Evolutionary conservation across 2,797 vertebrate genomes (phyloP).

Genomic region (Cyclopterus lumpus): DNA sequence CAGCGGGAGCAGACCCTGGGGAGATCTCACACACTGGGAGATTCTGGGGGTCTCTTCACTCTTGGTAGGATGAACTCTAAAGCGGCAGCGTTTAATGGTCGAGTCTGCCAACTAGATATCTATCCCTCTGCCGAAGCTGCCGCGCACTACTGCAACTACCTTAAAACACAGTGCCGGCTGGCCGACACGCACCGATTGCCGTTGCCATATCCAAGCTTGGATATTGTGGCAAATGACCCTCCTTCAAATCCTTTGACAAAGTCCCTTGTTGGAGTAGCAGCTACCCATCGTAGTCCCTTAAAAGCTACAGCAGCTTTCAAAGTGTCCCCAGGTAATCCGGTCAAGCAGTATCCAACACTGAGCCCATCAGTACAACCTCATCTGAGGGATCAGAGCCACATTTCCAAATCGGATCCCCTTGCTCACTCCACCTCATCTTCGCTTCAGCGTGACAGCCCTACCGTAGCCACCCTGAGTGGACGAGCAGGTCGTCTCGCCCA

Average conservation of each 20-base stretch:
- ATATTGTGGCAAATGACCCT: conserved; percentile 49
- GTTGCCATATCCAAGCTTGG: conserved; percentile 41
- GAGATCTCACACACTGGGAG: conserved; percentile 82
- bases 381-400: conserved; percentile 45
- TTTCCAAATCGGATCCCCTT: conserved; percentile 51
- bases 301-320: conserved; percentile 42
- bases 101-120: conserved; percentile 93
- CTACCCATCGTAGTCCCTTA: conserved; percentile 30
- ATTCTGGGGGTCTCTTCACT: conserved; percentile 85
- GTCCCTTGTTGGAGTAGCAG: conserved; percentile 52
- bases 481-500: conserved; percentile 33
- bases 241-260: conserved; percentile 44
- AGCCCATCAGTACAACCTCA: conserved; percentile 58
- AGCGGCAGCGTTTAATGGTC: conserved; percentile 89
- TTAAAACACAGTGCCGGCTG: conserved; percentile 91
- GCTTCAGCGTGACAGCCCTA: conserved; percentile 36
- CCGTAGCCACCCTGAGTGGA: conserved; percentile 27
- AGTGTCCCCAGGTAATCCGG: conserved; percentile 36
- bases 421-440: conserved; percentile 19
- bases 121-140: conserved; percentile 91
- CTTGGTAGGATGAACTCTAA: conserved; percentile 92
- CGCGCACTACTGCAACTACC: conserved; percentile 90
- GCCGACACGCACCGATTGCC: conserved; percentile 89
- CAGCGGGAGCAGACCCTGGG: conserved; percentile 84
- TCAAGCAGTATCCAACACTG: conserved; percentile 46